Evolutionary conservation across 2,797 vertebrate species (phyloP).

Genomic region (Phrynocephalus vlangalii): DNA sequence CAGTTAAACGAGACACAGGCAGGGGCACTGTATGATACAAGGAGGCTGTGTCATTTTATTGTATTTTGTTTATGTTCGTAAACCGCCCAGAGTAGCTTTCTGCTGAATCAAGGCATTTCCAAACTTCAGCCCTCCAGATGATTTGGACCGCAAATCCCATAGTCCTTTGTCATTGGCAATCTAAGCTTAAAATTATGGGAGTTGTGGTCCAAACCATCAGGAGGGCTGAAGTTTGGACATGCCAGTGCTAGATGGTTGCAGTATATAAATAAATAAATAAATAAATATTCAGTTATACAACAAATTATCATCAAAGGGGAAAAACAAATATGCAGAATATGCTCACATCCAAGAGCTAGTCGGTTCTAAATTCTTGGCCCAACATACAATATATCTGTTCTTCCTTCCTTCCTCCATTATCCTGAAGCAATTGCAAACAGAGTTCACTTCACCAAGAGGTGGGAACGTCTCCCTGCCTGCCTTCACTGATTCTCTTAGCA

Average conservation of each 20-base stretch:
- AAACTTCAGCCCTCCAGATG: too few relatives aligned
- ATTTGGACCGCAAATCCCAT: too few relatives aligned
- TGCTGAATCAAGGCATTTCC: too few relatives aligned
- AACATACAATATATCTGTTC: too few relatives aligned
- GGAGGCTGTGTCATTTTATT: background rate
- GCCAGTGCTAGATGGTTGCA: too few relatives aligned
- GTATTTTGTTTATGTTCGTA: too few relatives aligned
- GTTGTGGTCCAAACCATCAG: too few relatives aligned
- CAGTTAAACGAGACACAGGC: background rate
- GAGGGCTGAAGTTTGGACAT: too few relatives aligned
- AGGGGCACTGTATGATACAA: background rate
- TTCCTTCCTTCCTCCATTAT: background rate
- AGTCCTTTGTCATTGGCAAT: too few relatives aligned
- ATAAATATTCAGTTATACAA: background rate
- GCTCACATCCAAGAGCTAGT: background rate
- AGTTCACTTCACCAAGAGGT: background rate
- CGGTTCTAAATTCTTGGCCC: background rate
- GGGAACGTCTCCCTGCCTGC: background rate
- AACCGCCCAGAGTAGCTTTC: too few relatives aligned
- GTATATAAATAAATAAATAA: too few relatives aligned
- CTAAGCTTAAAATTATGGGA: too few relatives aligned
- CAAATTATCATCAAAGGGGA: background rate
- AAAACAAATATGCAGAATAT: background rate
- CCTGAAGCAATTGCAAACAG: slow-evolving; percentile 10
- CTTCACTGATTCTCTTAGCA: slow-evolving; percentile 25